Conservation (phyloP, 2,888 invertebrate genomes). For the Leistus spinibarbis region DNA sequence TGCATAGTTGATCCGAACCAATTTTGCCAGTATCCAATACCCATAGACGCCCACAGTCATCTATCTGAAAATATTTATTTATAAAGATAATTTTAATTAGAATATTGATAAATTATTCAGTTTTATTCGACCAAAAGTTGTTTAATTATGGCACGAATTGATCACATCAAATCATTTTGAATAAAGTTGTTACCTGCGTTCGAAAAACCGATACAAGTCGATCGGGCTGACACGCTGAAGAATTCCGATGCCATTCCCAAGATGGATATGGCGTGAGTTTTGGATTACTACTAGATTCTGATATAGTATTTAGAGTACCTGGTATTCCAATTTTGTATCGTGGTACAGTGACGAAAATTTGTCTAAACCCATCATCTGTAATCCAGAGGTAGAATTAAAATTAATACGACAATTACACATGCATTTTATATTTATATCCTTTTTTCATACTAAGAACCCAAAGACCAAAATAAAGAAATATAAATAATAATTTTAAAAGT, state of each 20-base stretch:
- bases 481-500: too few relatives aligned
- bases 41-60: background rate
- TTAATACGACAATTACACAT: too few relatives aligned
- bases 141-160: too few relatives aligned
- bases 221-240: constrained; percentile 51
- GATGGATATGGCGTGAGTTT: constrained; percentile 63
- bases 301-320: constrained; percentile 67
- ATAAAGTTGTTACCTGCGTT: constrained; percentile 62
- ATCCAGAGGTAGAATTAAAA: too few relatives aligned
- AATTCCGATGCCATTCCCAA: constrained; percentile 61
- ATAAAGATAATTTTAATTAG: background rate
- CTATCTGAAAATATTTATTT: background rate
- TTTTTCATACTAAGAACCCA: too few relatives aligned
- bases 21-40: background rate
- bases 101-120: background rate
- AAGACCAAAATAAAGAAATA: too few relatives aligned
- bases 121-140: too few relatives aligned
- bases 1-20: too few relatives aligned
- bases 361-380: constrained; percentile 50
- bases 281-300: constrained; percentile 51
- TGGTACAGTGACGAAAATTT: constrained; percentile 75
- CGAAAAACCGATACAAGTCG: constrained; percentile 77
- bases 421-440: too few relatives aligned
- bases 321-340: constrained; percentile 75
- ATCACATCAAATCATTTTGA: background rate